Conservation (phyloP, 1,140 invertebrate genomes). For the Drosophila pruinosa region DNA sequence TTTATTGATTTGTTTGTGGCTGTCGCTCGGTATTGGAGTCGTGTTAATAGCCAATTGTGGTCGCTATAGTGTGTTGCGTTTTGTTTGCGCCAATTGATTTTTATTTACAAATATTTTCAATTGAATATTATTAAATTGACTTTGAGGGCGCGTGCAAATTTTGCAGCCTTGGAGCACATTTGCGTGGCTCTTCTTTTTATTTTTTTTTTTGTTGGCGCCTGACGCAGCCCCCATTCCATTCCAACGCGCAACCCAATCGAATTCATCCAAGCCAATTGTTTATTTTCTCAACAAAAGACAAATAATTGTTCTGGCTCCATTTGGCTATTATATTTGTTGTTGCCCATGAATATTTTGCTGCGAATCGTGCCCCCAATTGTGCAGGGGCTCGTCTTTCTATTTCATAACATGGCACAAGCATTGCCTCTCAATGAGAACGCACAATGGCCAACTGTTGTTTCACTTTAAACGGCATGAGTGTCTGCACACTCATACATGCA, state of each 20-base stretch:
- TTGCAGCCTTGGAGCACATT: constrained; percentile 61
- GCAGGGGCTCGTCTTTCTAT: constrained; percentile 65
- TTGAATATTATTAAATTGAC: constrained; percentile 78
- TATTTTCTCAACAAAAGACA: constrained; percentile 10
- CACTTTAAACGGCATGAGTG: constrained; percentile 20
- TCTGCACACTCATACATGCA: background rate
- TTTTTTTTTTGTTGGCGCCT: constrained; percentile 46
- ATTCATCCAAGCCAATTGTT: background rate
- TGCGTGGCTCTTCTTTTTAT: constrained; percentile 35
- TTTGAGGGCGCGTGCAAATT: constrained; percentile 79
- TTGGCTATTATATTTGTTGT: constrained; percentile 36
- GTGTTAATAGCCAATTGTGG: constrained; percentile 64
- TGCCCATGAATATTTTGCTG: background rate
- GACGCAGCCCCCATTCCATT: constrained; percentile 27
- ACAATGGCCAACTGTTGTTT: constrained; percentile 53
- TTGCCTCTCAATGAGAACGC: constrained; percentile 58
- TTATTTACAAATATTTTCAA: constrained; percentile 80
- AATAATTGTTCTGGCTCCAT: constrained; percentile 23
- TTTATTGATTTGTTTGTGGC: constrained; percentile 72
- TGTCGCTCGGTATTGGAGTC: constrained; percentile 28
- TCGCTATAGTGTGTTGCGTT: constrained; percentile 31
- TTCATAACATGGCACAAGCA: constrained; percentile 63
- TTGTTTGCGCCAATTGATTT: constrained; percentile 67
- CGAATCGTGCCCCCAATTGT: constrained; percentile 53
- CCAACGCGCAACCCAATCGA: background rate